Evolutionary conservation across 2,797 vertebrate genomes (phyloP).

Genomic region (Esox lucius): DNA sequence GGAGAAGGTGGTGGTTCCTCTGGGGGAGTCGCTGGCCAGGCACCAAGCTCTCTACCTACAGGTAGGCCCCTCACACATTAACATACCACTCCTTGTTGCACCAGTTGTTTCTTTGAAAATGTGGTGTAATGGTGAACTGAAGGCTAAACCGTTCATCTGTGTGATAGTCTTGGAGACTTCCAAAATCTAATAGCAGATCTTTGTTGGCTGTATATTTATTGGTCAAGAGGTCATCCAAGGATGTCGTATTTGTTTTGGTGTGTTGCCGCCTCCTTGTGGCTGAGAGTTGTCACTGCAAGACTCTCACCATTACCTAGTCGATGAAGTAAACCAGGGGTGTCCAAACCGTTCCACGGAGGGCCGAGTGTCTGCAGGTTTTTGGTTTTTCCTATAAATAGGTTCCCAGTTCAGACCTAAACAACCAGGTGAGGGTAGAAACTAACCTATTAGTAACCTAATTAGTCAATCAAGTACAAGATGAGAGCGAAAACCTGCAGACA

Average conservation of each 20-base stretch:
- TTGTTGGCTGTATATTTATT: background rate
- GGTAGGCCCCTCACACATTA: background rate
- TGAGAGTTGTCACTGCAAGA: background rate
- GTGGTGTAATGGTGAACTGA: background rate
- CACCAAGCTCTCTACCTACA: conserved; percentile 82
- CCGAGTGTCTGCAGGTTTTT: no score
- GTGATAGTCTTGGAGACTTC: background rate
- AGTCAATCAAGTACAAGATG: no score
- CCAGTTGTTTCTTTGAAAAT: background rate
- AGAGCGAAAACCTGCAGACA: no score
- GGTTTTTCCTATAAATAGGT: no score
- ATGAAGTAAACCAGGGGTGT: no score
- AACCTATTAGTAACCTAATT: no score
- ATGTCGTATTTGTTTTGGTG: conserved; percentile 4
- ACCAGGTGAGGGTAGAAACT: no score
- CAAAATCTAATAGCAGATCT: conserved; percentile 52
- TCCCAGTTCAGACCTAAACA: no score
- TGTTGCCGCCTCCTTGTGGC: conserved; percentile 60
- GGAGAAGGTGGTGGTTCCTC: conserved; percentile 89
- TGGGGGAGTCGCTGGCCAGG: conserved; percentile 79
- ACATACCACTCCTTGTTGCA: background rate
- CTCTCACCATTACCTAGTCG: background rate
- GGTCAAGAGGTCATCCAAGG: background rate
- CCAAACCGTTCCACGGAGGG: no score
- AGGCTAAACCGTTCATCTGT: background rate